These are phyloP conservation scores for Leuctra nigra DNA, from an alignment of 2,888 invertebrate genomes.

Conservation along the genomic window DNA sequence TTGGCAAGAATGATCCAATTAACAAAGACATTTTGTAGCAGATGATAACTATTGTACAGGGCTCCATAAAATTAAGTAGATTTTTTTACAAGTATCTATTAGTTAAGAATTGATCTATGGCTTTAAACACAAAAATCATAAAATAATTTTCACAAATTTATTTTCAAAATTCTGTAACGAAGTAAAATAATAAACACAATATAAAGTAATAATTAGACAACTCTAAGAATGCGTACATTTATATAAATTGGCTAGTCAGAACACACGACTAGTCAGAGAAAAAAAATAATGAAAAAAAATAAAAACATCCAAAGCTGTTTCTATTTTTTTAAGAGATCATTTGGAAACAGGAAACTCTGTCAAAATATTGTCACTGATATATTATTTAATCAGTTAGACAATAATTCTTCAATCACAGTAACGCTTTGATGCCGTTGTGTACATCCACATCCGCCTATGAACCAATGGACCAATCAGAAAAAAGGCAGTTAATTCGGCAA, in stretches of 20 bases:
- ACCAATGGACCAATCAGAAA: not conserved
- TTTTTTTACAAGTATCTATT: too few species aligned
- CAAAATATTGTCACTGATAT: constrained; percentile 8
- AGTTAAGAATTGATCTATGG: too few species aligned
- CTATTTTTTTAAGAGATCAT: constrained; percentile 18
- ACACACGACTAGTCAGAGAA: constrained; percentile 6
- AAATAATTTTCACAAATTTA: not conserved
- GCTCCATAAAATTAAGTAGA: too few species aligned
- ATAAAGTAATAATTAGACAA: constrained; percentile 12
- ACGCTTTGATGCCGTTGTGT: constrained; percentile 30
- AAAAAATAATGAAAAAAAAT: constrained; percentile 13
- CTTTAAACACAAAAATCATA: constrained; percentile 9
- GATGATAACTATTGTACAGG: too few species aligned
- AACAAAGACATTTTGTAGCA: constrained; percentile 4
- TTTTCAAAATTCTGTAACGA: constrained; percentile 6
- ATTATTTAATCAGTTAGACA: constrained; percentile 12
- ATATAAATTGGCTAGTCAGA: not conserved
- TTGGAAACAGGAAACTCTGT: constrained; percentile 17
- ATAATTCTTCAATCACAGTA: constrained; percentile 29
- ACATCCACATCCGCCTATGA: not conserved
- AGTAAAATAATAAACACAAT: constrained; percentile 14
- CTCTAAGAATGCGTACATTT: not conserved
- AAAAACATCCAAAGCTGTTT: not conserved
- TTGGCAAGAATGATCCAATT: not conserved
- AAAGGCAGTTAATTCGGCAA: not conserved